Conservation (phyloP, 2,113 vertebrate genomes). For the Raja brachyura region DNA sequence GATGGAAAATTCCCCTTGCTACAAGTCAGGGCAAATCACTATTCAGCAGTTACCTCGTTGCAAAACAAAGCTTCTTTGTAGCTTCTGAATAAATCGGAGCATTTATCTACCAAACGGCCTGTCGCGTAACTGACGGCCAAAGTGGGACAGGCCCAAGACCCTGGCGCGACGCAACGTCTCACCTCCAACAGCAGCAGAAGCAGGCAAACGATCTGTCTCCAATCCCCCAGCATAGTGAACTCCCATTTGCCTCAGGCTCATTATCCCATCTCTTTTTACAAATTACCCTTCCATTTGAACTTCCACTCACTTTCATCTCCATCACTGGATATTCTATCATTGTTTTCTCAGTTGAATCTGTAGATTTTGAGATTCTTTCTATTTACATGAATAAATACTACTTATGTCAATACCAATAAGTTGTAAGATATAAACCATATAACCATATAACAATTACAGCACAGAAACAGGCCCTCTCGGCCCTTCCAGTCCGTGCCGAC, state of each 20-base stretch:
- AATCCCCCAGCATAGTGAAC: not conserved
- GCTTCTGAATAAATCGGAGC: not conserved
- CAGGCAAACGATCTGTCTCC: too few species aligned
- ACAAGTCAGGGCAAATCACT: not conserved
- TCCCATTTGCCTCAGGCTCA: not conserved
- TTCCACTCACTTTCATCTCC: not conserved
- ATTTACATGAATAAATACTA: not conserved
- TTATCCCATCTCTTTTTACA: not conserved
- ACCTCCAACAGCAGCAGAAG: too few species aligned
- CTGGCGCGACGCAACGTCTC: too few species aligned
- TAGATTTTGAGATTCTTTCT: not conserved
- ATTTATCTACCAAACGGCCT: not conserved
- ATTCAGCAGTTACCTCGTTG: not conserved
- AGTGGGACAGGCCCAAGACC: too few species aligned
- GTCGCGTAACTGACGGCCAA: too few species aligned
- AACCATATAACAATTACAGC: too few species aligned
- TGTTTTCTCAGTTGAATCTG: not conserved
- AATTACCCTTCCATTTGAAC: not conserved
- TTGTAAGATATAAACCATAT: too few species aligned
- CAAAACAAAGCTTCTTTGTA: not conserved
- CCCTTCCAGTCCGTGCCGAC: too few species aligned
- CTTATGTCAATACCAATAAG: not conserved
- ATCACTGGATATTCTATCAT: not conserved
- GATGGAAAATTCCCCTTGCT: constrained; percentile 18
- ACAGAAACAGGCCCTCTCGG: too few species aligned